Evolutionary conservation across 2,113 vertebrate species (phyloP), one percentile per base, ranked within the genome.

Genomic region (Danionella cerebrum): DNA sequence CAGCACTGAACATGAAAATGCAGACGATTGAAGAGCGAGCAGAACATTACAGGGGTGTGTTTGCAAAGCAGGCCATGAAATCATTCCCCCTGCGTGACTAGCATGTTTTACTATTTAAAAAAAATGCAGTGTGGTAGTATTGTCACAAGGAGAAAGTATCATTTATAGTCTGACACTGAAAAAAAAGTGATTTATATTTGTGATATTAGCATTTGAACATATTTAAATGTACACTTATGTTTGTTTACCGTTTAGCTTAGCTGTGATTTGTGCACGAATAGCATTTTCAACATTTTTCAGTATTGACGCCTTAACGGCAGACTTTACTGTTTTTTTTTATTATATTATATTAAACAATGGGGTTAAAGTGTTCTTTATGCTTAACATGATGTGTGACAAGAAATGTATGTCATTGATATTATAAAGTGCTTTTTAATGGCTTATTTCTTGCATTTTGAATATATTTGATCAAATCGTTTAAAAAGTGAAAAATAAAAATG

Each of bases 401-500:
- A 9, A 3, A 29, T 27, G 57, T 18, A 22, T 65, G 50, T 11
- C 6, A 59, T 59, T 59, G 4, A 42, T 12, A 59, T 14, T 24
- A 9, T 58, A 4, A 42, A 13, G 19, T 67, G 25, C 35, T 33
- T 9, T 22, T 27, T 12, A 13, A 3, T 6, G 10, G 9, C 62
- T 27, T 9, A 13, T 51, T 74, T 77, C 72, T 60, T 72, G 38
- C 5, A 70, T 44, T 48, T 33, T 7, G 41, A 50, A 6, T 33
- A 66, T 19, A 64, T 72, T 70, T 64, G 50, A 67, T 63, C 52
- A 68, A 66, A 33, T 3, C 12, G 38, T 57, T 58, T 19, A 48
- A 52, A 75, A 74, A 70, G 14, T 44, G 22, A 42, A 44, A 45
- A 64, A 70, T 65, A 74, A 58, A 63, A 7, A 55, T 63, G 31